Evolutionary conservation across 2,888 invertebrate species (phyloP).

Genomic region (Oxytorus armatus): DNA sequence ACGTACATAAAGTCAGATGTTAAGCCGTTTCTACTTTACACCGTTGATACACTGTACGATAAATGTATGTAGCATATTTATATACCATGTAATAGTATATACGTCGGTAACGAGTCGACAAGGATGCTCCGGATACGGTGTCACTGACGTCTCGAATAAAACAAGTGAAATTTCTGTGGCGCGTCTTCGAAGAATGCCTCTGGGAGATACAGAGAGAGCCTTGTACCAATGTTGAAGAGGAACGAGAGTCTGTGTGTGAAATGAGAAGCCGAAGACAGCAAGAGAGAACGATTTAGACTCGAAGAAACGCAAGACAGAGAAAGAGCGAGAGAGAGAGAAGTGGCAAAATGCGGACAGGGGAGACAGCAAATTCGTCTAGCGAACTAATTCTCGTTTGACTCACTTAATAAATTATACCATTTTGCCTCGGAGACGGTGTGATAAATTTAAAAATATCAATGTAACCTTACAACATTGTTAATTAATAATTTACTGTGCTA

Average conservation of each 20-base stretch:
- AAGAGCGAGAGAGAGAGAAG: slow-evolving; percentile 18
- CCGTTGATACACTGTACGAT: slow-evolving; percentile 14
- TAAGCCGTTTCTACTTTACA: not conserved
- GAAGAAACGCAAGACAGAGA: slow-evolving; percentile 19
- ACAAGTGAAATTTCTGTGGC: slow-evolving; percentile 72
- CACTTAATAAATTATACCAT: slow-evolving; percentile 54
- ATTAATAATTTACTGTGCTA: slow-evolving; percentile 46
- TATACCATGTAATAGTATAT: slow-evolving; percentile 27
- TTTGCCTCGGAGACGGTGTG: slow-evolving; percentile 12
- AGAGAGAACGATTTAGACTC: slow-evolving; percentile 8
- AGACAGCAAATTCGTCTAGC: slow-evolving; percentile 49
- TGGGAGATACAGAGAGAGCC: slow-evolving; percentile 35
- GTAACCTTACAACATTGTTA: not conserved
- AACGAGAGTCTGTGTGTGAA: slow-evolving; percentile 42
- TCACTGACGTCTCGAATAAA: slow-evolving; percentile 71
- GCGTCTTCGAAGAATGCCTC: slow-evolving; percentile 75
- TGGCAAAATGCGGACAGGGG: slow-evolving; percentile 15
- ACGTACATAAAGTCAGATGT: not conserved
- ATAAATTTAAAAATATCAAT: slow-evolving; percentile 27
- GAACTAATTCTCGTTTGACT: slow-evolving; percentile 52
- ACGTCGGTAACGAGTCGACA: slow-evolving; percentile 67
- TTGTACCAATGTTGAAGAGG: slow-evolving; percentile 65
- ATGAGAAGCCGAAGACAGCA: slow-evolving; percentile 41
- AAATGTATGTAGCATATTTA: slow-evolving; percentile 25
- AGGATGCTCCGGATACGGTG: slow-evolving; percentile 54